A percentile compares a stretch with the other conserved stretches of the same genome.
phyloP scores from a whole-genome alignment of 2,113 vertebrate genomes.

The Dromiciops gliroides region DNA sequence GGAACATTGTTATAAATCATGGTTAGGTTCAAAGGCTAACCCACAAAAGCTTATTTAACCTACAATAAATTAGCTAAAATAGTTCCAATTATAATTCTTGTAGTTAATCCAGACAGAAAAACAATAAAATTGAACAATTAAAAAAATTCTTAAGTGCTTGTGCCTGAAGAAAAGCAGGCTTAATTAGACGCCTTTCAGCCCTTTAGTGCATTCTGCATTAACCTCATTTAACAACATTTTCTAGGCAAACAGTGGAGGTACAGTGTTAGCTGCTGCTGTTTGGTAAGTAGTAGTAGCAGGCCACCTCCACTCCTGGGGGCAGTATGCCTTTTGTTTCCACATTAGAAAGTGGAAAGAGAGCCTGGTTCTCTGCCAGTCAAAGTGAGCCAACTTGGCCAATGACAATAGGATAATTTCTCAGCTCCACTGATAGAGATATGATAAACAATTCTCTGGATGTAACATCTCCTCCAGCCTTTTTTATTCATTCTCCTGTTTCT shows the following conservation, averaged over 20 bases:
- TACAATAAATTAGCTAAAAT: not conserved
- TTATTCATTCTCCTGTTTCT: not conserved
- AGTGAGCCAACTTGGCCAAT: not conserved
- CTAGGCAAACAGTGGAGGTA: not conserved
- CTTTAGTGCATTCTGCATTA: not conserved
- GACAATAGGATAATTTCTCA: not conserved
- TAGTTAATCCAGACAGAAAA: slow-evolving; percentile 15
- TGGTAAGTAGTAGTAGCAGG: not conserved
- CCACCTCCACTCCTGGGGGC: not conserved
- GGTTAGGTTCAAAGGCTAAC: not conserved
- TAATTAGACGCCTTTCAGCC: not conserved
- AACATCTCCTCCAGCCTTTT: not conserved
- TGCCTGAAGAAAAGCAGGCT: slow-evolving; percentile 43
- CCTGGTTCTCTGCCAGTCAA: not conserved
- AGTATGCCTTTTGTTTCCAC: not conserved
- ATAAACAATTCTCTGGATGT: not conserved
- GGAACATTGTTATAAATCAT: slow-evolving; percentile 38
- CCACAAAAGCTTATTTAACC: not conserved
- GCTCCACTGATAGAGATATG: not conserved
- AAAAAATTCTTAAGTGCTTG: not conserved
- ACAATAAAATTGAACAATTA: not conserved
- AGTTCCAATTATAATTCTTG: not conserved
- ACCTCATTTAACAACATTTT: not conserved
- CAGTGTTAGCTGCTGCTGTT: not conserved
- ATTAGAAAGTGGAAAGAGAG: not conserved